Evolutionary conservation across 2,888 invertebrate species (phyloP).

Genomic region (Suillia variegata): DNA sequence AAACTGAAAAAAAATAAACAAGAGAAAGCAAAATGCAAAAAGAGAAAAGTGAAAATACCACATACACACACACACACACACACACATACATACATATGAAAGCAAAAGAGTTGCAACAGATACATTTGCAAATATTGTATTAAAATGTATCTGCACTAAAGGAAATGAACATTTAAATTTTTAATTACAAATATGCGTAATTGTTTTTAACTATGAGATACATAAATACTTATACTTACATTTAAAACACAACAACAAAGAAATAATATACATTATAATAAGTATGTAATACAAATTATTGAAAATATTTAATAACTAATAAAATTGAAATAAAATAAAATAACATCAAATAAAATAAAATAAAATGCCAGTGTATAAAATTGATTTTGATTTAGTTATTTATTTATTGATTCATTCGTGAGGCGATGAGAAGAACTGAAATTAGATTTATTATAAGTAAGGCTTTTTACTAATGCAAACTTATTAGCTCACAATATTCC

Average conservation of each 20-base stretch:
- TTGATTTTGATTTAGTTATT: not conserved
- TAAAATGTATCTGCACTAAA: slow-evolving; percentile 8
- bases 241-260: not conserved
- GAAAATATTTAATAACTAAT: slow-evolving; percentile 5
- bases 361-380: slow-evolving; percentile 17
- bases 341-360: too few species aligned
- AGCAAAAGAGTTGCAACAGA: too few species aligned
- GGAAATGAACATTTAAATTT: not conserved
- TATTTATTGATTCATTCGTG: too few species aligned
- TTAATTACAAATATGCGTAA: slow-evolving; percentile 5
- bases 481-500: too few species aligned
- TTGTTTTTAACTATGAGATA: slow-evolving; percentile 12
- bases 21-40: slow-evolving; percentile 9
- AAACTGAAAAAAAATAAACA: slow-evolving; percentile 11
- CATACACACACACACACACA: not conserved
- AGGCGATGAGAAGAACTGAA: too few species aligned
- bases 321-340: slow-evolving; percentile 2
- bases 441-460: too few species aligned
- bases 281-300: not conserved
- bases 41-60: not conserved
- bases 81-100: not conserved
- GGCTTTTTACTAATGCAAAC: too few species aligned
- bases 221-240: not conserved
- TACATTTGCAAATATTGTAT: too few species aligned
- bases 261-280: not conserved